A percentile compares a stretch with the other conserved stretches of the same genome.
phyloP scores from a whole-genome alignment of 2,797 vertebrate genomes.

The Benthosema pterotum region DNA sequence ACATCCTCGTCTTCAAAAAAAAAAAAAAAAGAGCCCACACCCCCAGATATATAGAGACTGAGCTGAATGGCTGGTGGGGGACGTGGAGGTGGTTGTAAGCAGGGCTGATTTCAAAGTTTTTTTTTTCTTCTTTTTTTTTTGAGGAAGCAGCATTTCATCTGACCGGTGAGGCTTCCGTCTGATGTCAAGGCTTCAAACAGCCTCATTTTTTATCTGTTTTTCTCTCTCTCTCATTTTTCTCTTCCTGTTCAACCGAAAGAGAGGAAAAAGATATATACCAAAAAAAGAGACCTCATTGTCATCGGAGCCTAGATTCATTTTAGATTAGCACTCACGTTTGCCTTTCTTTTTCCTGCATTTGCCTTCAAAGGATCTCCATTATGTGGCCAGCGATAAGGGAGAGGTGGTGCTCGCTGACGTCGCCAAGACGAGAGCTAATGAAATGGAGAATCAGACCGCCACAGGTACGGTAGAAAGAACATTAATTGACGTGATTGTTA shows the following conservation, averaged over 20 bases:
- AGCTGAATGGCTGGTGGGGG: slow-evolving; percentile 25
- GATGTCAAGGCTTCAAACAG: slow-evolving; percentile 81
- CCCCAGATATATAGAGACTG: slow-evolving; percentile 16
- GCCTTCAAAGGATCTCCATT: slow-evolving; percentile 99
- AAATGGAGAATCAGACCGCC: slow-evolving; percentile 87
- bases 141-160: slow-evolving; percentile 78
- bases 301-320: slow-evolving; percentile 84
- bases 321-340: slow-evolving; percentile 84
- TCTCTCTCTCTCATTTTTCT: slow-evolving; percentile 32
- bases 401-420: slow-evolving; percentile 95
- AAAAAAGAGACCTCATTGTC: slow-evolving; percentile 61
- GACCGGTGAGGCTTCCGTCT: slow-evolving; percentile 60
- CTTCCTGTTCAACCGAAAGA: slow-evolving; percentile 14
- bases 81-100: slow-evolving; percentile 38
- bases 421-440: slow-evolving; percentile 92
- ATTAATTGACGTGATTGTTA: slow-evolving; percentile 24
- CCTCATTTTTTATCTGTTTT: slow-evolving; percentile 72
- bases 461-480: slow-evolving; percentile 86
- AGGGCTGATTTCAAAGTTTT: slow-evolving; percentile 75
- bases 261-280: slow-evolving; percentile 47
- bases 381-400: slow-evolving; percentile 94
- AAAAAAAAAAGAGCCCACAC: background rate
- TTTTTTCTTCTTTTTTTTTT: slow-evolving; percentile 50
- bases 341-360: slow-evolving; percentile 87
- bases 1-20: slow-evolving; percentile 56